Base-by-base conservation (phyloP, 1,140 invertebrate species). In the Cydia amplana region DNA sequence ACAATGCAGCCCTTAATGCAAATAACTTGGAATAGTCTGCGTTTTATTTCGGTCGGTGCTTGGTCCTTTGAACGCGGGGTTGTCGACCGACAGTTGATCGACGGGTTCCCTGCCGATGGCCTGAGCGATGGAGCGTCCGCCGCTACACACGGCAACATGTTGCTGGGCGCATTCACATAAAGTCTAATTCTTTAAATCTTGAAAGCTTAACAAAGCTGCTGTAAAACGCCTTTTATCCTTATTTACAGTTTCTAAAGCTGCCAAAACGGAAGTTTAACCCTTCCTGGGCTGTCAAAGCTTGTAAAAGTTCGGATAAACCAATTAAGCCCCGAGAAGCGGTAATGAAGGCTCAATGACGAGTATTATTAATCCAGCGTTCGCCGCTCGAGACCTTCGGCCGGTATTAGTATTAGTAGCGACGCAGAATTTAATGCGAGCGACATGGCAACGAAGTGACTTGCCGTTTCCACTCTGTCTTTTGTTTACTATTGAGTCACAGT, bases 71-170 rank as follows among this genome's bases (percentile, higher is more conserved):
- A 32, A 36, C 65, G 65, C 65, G 65, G 67, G 79, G 79, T 60
- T 40, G 76, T 77, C 74, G 79, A 80, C 77, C 79, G 60, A 36
- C 40, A 64, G 79, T 79, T 77, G 65, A 70, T 63, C 32, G 32
- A 70, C 28, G 65, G 32, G 65, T 70, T 36, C 28, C 4, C 28
- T 10, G 32, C 65, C 43, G 43, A 46, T 46, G 43, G 28, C 65
- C 25, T 70, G 65, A 70, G 32, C 32, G 65, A 70, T 70, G 63
- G 63, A 23, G 65, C 18, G 65, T 70, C 65, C 65, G 40, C 65
- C 16, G n/a, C 6, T 60, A 60, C n/a, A 46, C 64, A 14, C 28
- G 25, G 25, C 28, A n/a, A 67, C 9, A 25, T 16, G 4, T 25
- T n/a, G 16, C 16, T n/a, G 49, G 6, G 6, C 49, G 1, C 49